phyloP scores from a whole-genome alignment of 2,113 vertebrate genomes.

The Parus major region DNA sequence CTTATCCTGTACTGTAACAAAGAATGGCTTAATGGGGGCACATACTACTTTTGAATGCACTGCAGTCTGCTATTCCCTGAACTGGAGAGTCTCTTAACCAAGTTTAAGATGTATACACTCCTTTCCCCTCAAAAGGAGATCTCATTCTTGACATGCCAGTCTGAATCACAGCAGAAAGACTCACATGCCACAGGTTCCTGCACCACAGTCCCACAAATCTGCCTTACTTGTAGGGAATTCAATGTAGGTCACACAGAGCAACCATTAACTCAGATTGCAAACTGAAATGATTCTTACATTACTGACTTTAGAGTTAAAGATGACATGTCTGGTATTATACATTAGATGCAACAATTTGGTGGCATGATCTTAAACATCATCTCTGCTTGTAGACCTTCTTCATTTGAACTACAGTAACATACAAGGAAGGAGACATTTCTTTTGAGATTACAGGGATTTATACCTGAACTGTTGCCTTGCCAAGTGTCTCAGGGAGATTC shows the following conservation, averaged over 20 bases:
- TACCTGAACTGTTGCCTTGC: neutral
- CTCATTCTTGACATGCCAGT: neutral
- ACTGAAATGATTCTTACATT: neutral
- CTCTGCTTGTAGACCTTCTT: neutral
- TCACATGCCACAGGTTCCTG: neutral
- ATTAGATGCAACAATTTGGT: neutral
- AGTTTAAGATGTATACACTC: neutral
- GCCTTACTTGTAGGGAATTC: neutral
- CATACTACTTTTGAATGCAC: neutral
- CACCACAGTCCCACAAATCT: neutral
- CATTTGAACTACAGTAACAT: neutral
- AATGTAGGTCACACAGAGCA: neutral
- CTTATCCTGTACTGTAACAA: neutral
- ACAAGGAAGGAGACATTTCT: neutral
- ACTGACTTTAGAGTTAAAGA: neutral
- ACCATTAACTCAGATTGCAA: neutral
- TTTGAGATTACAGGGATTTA: neutral
- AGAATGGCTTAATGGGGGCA: constrained; percentile 46
- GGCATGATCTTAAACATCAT: neutral
- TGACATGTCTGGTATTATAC: neutral
- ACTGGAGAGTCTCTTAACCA: neutral
- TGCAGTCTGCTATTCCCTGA: neutral
- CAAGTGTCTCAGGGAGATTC: neutral
- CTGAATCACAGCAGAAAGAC: neutral
- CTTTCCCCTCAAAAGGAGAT: neutral